phyloP scores from a whole-genome alignment of 2,797 vertebrate species.

The Tokudaia muenninki region DNA sequence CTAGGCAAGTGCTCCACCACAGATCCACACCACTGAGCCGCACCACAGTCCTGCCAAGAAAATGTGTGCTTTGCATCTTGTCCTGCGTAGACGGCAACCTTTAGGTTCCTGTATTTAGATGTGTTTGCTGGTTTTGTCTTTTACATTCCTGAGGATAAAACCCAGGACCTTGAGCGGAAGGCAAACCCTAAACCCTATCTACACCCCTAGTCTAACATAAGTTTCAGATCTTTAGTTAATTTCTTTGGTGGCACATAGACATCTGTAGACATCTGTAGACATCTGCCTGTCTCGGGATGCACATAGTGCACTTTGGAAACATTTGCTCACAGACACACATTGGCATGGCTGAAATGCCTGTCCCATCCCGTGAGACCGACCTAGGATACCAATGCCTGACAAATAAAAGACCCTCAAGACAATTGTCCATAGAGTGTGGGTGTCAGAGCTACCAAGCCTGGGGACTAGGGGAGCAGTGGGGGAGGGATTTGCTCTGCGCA shows the following conservation, averaged over 20 bases:
- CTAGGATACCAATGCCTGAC: background rate
- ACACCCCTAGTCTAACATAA: background rate
- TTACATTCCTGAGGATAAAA: background rate
- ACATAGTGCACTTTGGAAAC: rapidly evolving
- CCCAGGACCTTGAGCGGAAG: background rate
- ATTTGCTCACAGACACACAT: background rate
- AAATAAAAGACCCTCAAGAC: background rate
- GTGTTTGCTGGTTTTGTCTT: background rate
- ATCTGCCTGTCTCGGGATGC: background rate
- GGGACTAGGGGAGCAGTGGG: background rate
- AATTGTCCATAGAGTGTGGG: background rate
- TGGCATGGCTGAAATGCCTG: background rate
- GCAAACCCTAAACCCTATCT: no score
- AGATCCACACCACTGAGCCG: background rate
- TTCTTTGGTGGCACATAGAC: background rate
- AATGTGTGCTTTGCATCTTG: background rate
- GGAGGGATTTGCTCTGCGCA: rapidly evolving
- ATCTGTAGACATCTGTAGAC: no score
- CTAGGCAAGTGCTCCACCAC: no score
- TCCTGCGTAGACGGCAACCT: background rate
- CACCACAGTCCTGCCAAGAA: background rate
- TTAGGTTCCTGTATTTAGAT: background rate
- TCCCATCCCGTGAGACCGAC: background rate
- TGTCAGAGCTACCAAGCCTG: background rate
- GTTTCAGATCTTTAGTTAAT: background rate